Percentiles rank a stretch among this genome's conserved stretches.
Conservation (phyloP, 2,888 invertebrate species). For the Parascotia fuliginaria region DNA sequence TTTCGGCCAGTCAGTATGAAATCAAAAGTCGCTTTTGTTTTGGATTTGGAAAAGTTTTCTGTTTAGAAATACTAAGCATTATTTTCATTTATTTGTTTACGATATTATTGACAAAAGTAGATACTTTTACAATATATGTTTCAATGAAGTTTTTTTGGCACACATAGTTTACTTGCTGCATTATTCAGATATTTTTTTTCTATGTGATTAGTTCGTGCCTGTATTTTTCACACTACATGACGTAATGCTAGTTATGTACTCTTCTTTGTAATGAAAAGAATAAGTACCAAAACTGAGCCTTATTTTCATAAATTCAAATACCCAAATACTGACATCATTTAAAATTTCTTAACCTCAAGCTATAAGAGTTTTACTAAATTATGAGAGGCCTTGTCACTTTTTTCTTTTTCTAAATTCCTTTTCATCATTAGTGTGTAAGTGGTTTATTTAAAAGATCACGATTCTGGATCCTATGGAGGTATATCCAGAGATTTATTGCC, state of each 20-base stretch:
- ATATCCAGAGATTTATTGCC: slow-evolving; percentile 24
- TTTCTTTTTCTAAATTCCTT: not conserved
- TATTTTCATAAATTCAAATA: not conserved
- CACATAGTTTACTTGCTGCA: too few species aligned
- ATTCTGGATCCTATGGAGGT: slow-evolving; percentile 5
- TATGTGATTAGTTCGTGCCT: too few species aligned
- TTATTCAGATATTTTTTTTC: too few species aligned
- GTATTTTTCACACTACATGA: too few species aligned
- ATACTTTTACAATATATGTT: too few species aligned
- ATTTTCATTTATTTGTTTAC: not conserved
- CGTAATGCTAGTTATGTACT: too few species aligned
- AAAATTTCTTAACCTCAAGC: not conserved
- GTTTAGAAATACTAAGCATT: not conserved
- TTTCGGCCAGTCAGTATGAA: slow-evolving; percentile 3
- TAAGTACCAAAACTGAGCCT: too few species aligned
- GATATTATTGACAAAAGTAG: too few species aligned
- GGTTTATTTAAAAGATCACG: slow-evolving; percentile 18
- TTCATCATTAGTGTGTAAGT: slow-evolving; percentile 4
- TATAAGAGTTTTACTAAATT: not conserved
- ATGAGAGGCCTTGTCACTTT: too few species aligned
- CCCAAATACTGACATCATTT: not conserved
- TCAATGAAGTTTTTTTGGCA: too few species aligned
- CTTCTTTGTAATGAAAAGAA: too few species aligned
- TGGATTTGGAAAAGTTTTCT: not conserved
- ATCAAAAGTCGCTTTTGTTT: slow-evolving; percentile 10